Evolutionary conservation across 2,797 vertebrate species (phyloP).

Genomic region (Bradypodion ventrale): DNA sequence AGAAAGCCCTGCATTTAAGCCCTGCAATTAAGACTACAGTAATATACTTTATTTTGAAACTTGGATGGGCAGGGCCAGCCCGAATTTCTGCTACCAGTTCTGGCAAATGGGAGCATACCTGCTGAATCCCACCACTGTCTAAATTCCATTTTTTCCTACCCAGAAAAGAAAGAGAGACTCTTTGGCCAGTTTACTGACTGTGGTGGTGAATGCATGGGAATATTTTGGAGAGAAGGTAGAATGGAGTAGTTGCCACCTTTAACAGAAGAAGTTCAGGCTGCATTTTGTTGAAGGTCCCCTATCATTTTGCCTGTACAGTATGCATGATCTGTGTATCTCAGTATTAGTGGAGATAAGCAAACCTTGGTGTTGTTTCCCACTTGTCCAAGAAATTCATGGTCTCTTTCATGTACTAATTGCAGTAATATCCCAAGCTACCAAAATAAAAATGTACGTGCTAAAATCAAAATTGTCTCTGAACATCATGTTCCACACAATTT

Average conservation of each 20-base stretch:
- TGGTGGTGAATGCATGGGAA: neutral
- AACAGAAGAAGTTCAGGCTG: neutral
- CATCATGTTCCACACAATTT: neutral
- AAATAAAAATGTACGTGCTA: neutral
- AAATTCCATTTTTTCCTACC: neutral
- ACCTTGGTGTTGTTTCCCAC: too few species aligned
- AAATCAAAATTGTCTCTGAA: neutral
- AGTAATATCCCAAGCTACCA: constrained; percentile 1
- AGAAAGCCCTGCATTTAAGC: too few species aligned
- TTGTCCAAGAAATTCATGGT: neutral
- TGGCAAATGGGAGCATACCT: too few species aligned
- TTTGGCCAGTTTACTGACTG: neutral
- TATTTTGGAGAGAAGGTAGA: neutral
- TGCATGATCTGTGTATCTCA: too few species aligned
- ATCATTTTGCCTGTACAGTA: too few species aligned
- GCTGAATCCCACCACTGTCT: too few species aligned
- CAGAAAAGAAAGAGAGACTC: neutral
- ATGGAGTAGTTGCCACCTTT: neutral
- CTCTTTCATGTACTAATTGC: neutral
- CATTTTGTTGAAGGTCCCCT: neutral
- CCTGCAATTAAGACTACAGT: too few species aligned
- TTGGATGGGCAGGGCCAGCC: too few species aligned
- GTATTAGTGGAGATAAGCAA: too few species aligned
- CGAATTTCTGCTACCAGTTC: too few species aligned
- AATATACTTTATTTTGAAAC: too few species aligned